Evolutionary conservation across 2,113 vertebrate species (phyloP), one percentile per base, ranked within the genome.

Genomic region (Sinocyclocheilus maitianheensis): DNA sequence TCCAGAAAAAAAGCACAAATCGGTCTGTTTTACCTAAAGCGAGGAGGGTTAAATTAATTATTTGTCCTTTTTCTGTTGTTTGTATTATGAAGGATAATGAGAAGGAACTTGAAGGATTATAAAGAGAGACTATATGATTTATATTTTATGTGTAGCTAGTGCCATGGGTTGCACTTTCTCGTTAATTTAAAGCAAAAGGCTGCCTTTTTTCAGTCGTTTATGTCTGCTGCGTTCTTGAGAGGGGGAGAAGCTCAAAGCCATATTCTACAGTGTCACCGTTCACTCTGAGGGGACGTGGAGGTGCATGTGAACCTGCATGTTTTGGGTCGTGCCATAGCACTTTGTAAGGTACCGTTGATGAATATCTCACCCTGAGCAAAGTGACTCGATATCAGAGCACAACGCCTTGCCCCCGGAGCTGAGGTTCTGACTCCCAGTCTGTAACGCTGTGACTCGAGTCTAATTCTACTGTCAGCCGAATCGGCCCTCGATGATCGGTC

Each of bases 1-100:
- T 76, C 74, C 14, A 37, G 22, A 91, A 89, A 96, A 96, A 97
- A 98, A 98, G 97, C 97, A 98, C 97, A 99, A 99, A 97, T 96
- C 91, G 95, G 96, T 96, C 94, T 94, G 94, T 96, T 96, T 90
- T 96, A 77, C 82, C 30, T 77, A 60, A 82, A 87, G 48, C 81
- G 26, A 72, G 93, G 60, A 77, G 65, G 69, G 60, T 26, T 85
- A 76, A 85, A 53, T 43, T 4, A 72, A 81, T 80, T 75, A 24
- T 94, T 93, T 94, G 91, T 94, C 72, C 30, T 22, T 82, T 84
- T 84, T 46, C 91, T 93, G 94, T 95, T 93, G 94, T 94, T 86
- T 77, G 77, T 79, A 67, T 69, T 77, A 85, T 85, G 78, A 87
- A 87, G 62, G 71, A 63, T 53, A 71, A 78, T 43, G 94, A 94